Conservation (phyloP, 2,888 invertebrate species). For the Amiota mariae region DNA sequence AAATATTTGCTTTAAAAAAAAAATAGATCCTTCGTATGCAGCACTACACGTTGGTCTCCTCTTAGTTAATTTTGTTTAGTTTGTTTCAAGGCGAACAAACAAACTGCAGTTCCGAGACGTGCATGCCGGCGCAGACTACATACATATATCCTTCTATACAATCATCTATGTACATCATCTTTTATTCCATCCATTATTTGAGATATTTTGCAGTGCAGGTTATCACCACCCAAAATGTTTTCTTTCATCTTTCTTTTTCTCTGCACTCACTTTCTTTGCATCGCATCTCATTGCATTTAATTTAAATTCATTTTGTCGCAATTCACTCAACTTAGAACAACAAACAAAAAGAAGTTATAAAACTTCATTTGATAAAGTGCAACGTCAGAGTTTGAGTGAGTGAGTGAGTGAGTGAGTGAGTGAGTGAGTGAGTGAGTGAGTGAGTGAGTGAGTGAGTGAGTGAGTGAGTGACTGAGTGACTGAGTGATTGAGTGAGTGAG, state of each 20-base stretch:
- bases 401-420: background rate
- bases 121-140: too few relatives aligned
- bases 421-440: background rate
- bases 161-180: too few relatives aligned
- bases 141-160: too few relatives aligned
- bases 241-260: background rate
- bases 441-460: background rate
- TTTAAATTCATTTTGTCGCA: slow-evolving; percentile 61
- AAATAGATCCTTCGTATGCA: slow-evolving; percentile 16
- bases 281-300: slow-evolving; percentile 63
- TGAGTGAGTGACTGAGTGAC: background rate
- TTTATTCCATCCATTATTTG: too few relatives aligned
- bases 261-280: background rate
- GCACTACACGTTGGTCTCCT: background rate
- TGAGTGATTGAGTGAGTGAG: background rate
- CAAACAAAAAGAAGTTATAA: slow-evolving; percentile 56
- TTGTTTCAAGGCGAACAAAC: slow-evolving; percentile 22
- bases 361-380: slow-evolving; percentile 65
- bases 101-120: background rate
- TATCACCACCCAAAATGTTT: background rate
- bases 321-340: slow-evolving; percentile 40
- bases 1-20: slow-evolving; percentile 18
- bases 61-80: slow-evolving; percentile 24
- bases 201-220: too few relatives aligned
- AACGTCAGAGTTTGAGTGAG: slow-evolving; percentile 48